Percentiles rank a stretch among this genome's conserved stretches.
Evolutionary conservation across 2,888 invertebrate species (phyloP).

Genomic region (Bimastos eiseni): DNA sequence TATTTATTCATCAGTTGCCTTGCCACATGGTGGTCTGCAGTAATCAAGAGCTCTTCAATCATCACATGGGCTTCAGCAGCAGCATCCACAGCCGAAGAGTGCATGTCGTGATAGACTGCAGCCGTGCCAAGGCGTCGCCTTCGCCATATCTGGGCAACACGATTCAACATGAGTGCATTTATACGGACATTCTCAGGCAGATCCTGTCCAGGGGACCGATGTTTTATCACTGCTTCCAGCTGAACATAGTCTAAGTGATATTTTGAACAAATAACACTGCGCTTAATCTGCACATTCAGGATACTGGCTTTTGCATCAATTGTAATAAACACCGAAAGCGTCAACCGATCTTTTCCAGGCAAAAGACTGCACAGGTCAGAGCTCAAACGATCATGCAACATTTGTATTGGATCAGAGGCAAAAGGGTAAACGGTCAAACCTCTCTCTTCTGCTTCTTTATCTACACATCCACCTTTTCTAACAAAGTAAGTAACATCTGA

Average conservation of each 20-base stretch:
- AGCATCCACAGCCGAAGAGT: not conserved
- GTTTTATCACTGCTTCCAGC: slow-evolving; percentile 25
- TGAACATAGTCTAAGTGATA: slow-evolving; percentile 28
- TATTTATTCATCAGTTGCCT: slow-evolving; percentile 45
- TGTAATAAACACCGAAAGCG: slow-evolving; percentile 89
- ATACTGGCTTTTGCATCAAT: slow-evolving; percentile 73
- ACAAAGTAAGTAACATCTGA: slow-evolving; percentile 88
- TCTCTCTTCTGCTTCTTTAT: slow-evolving; percentile 73
- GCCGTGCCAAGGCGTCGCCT: slow-evolving; percentile 28
- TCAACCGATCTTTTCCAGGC: slow-evolving; percentile 66
- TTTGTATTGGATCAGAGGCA: slow-evolving; percentile 73
- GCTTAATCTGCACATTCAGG: slow-evolving; percentile 20
- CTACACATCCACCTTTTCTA: slow-evolving; percentile 70
- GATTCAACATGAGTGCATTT: not conserved
- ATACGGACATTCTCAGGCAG: not conserved
- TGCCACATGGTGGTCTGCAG: slow-evolving; percentile 51
- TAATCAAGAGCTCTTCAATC: slow-evolving; percentile 52
- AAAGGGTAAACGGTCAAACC: slow-evolving; percentile 68
- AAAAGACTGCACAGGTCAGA: slow-evolving; percentile 64
- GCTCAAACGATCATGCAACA: slow-evolving; percentile 86
- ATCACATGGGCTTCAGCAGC: slow-evolving; percentile 37
- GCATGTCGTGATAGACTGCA: not conserved
- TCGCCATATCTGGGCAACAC: slow-evolving; percentile 31
- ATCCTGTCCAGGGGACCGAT: not conserved
- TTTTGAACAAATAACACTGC: slow-evolving; percentile 27